Conservation (phyloP, 2,888 invertebrate genomes). For the Caenorhabditis japonica region DNA sequence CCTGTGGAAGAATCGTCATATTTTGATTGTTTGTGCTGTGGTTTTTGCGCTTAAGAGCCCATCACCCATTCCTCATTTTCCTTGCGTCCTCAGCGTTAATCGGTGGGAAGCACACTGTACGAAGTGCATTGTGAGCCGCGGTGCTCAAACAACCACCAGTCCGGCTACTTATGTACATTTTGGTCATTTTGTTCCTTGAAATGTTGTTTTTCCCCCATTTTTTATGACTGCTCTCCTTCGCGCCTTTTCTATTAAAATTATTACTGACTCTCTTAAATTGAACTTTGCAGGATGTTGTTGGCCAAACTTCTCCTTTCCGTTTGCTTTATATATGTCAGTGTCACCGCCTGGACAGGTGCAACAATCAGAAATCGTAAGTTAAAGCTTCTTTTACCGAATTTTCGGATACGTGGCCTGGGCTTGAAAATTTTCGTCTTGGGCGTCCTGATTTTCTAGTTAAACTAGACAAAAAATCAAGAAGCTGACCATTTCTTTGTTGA, state of each 20-base stretch:
- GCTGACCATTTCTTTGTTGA: slow-evolving; percentile 12
- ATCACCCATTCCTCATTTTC: slow-evolving; percentile 49
- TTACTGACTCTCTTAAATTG: too few relatives aligned
- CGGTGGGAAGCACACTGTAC: slow-evolving; percentile 53
- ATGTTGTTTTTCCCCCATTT: slow-evolving; percentile 41
- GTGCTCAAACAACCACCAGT: slow-evolving; percentile 53
- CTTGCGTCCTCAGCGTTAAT: slow-evolving; percentile 44
- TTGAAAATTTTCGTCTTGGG: too few relatives aligned
- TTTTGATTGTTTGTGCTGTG: slow-evolving; percentile 53
- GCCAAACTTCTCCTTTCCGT: slow-evolving; percentile 21
- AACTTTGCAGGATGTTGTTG: slow-evolving; percentile 42
- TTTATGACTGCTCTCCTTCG: too few relatives aligned
- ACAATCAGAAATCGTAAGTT: slow-evolving; percentile 55
- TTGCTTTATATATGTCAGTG: slow-evolving; percentile 13
- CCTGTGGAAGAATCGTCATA: slow-evolving; percentile 37
- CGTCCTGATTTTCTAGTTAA: not conserved
- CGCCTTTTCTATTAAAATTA: too few relatives aligned
- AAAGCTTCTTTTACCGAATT: slow-evolving; percentile 2
- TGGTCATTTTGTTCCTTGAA: slow-evolving; percentile 40
- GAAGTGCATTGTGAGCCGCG: slow-evolving; percentile 52
- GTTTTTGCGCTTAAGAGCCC: slow-evolving; percentile 49
- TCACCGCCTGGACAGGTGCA: slow-evolving; percentile 49
- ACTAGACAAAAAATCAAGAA: slow-evolving; percentile 9
- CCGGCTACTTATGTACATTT: slow-evolving; percentile 54
- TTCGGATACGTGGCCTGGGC: not conserved